Evolutionary conservation across 2,888 invertebrate species (phyloP).

Genomic region (Pollenia amentaria): DNA sequence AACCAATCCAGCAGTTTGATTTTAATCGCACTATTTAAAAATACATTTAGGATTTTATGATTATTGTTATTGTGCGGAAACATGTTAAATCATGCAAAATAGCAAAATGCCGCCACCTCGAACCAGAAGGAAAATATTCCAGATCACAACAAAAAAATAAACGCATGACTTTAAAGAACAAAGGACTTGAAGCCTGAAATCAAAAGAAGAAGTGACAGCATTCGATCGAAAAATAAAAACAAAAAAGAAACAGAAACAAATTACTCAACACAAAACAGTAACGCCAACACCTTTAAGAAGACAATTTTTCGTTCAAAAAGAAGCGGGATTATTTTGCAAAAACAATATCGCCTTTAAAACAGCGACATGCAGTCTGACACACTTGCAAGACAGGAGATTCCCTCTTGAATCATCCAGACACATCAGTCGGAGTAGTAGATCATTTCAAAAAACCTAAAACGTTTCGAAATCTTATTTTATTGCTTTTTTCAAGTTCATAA

Average conservation of each 20-base stretch:
- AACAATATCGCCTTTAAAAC: constrained; percentile 42
- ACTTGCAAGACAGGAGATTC: constrained; percentile 57
- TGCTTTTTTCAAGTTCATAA: constrained; percentile 65
- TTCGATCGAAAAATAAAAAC: constrained; percentile 54
- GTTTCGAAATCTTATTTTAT: constrained; percentile 44
- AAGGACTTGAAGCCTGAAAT: constrained; percentile 23
- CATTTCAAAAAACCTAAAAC: constrained; percentile 31
- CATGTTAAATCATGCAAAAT: constrained; percentile 73
- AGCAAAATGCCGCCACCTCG: constrained; percentile 67
- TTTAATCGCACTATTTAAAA: constrained; percentile 83
- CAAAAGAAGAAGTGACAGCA: constrained; percentile 53
- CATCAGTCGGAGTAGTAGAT: background rate
- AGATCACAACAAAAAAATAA: constrained; percentile 9
- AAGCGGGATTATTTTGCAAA: constrained; percentile 19
- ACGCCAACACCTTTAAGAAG: constrained; percentile 64
- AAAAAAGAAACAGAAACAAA: constrained; percentile 57
- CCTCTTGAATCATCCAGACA: constrained; percentile 54
- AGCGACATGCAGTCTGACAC: constrained; percentile 82
- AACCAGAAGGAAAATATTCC: background rate
- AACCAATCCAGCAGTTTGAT: constrained; percentile 60
- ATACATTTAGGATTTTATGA: constrained; percentile 80
- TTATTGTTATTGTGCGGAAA: constrained; percentile 78
- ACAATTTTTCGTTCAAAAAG: background rate
- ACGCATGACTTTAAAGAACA: constrained; percentile 38
- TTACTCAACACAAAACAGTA: constrained; percentile 69